Base-by-base conservation (phyloP, 2,113 vertebrate species). In the Hippocampus comes region DNA sequence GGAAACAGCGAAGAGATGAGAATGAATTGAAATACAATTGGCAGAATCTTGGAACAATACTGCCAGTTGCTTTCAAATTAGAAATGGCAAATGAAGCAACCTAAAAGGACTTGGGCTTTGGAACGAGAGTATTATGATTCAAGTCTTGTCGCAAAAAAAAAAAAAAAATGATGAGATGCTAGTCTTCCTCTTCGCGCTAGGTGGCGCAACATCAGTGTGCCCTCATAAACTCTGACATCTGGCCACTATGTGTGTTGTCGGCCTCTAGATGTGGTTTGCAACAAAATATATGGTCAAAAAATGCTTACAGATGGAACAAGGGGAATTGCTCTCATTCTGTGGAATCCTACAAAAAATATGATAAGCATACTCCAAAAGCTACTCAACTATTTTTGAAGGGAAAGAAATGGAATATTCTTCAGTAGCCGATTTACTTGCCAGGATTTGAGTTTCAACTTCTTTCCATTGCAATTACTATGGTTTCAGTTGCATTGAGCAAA, bases 21-120 rank as follows among this genome's bases (percentile, higher is more conserved):
- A 71, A 68, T 23, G 9, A 78, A 75, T 63, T 59, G n/a, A 14
- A 53, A 49, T 43, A 78, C 73, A 81, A 48, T 67, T 25, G 64
- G 56, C 56, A 56, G 61, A 74, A 64, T 68, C 61, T 82, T 42
- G 63, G 63, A 46, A 43, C 23, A 75, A 71, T 73, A 75, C 41
- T 51, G 61, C 51, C 42, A 55, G 73, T 75, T 73, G 38, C 70
- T 69, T 71, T 69, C 57, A 76, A 80, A 69, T 67, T 73, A 79
- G 60, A 72, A 43, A 0, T n/a, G 23, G 71, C 53, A 55, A 55
- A 55, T n/a, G 18, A 10, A 21, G 53, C 20, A 55, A 55, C 8
- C n/a, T 4, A 8, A 55, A 38, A 55, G 20, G 20, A 25, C 56
- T 57, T 57, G 23, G 23, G n/a, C 10, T 27, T 57, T 57, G 12